Base-by-base conservation (phyloP, 2,888 invertebrate species). In the Napeogenes sylphis region DNA sequence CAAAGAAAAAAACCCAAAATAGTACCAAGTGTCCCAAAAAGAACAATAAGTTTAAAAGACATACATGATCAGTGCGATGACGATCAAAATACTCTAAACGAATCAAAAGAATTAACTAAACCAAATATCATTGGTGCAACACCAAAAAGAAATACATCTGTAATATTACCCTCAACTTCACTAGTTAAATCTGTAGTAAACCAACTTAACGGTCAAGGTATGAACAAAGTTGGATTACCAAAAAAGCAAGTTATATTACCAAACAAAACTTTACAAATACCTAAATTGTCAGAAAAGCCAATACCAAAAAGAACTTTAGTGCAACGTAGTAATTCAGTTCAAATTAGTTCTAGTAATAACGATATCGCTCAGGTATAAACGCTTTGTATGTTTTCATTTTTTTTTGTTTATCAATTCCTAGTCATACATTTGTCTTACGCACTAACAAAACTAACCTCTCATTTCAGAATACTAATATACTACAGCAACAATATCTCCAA, bases 391-490 rank as follows among this genome's bases (percentile, higher is more conserved):
- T 77, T 72, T 72, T 70, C 76, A 77, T 79, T 70, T 65, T 65
- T n/a, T 71, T 73, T 65, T 71, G 66, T 71, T 67, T 57, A 58
- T 61, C 59, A 66, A 61, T 62, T 63, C 56, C 51, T 68, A 63
- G 58, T 73, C 67, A 66, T 78, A 67, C 70, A 70, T 80, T 76
- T 79, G 68, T 65, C 69, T 69, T 66, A 69, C 64, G 83, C 80
- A 85, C 84, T 90, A 87, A 90, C 81, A 72, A 38, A 70, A 74
- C 77, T 80, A 78, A 82, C 74, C 69, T 80, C 76, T 82, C 79
- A 71, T 91, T 92, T 85, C 90, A 93, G 92, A 91, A 92, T 88
- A 91, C 91, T 92, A 91, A 91, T 87, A 84, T 90, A 80, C 82
- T 91, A 74, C 90, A 91, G 78, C 91, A 86, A 86, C 93, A 86